phyloP scores from a whole-genome alignment of 2,888 invertebrate species.

The Cetonia aurata region DNA sequence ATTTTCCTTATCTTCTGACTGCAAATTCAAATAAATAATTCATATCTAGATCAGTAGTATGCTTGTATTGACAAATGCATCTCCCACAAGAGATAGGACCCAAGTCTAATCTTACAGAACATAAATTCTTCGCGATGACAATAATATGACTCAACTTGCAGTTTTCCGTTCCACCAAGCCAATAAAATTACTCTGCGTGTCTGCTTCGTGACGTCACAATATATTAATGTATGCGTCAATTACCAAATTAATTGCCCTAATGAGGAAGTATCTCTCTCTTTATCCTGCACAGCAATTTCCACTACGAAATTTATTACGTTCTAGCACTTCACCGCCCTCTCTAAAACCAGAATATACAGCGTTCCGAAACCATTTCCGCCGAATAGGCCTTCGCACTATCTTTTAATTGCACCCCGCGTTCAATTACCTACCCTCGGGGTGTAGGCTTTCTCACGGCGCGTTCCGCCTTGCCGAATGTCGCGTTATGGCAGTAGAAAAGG shows the following conservation, averaged over 20 bases:
- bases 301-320: slow-evolving; percentile 17
- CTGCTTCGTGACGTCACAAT: slow-evolving; percentile 7
- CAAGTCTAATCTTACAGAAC: no score
- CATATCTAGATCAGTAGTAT: no score
- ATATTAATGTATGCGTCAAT: slow-evolving; percentile 37
- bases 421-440: slow-evolving; percentile 7
- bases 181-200: slow-evolving; percentile 15
- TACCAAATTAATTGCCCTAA: slow-evolving; percentile 33
- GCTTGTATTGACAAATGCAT: no score
- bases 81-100: no score
- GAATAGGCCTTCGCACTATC: slow-evolving; percentile 8
- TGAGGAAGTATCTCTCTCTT: slow-evolving; percentile 25
- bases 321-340: not conserved
- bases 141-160: no score
- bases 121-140: no score
- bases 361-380: slow-evolving; percentile 12
- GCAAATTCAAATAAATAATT: no score
- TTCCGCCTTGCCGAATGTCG: not conserved
- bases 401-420: slow-evolving; percentile 15
- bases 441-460: not conserved
- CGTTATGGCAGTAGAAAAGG: not conserved
- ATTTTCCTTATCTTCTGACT: no score
- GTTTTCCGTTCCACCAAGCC: not conserved
- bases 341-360: not conserved
- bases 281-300: not conserved